phyloP scores from a whole-genome alignment of 1,140 invertebrate genomes.

The Penaeus indicus region DNA sequence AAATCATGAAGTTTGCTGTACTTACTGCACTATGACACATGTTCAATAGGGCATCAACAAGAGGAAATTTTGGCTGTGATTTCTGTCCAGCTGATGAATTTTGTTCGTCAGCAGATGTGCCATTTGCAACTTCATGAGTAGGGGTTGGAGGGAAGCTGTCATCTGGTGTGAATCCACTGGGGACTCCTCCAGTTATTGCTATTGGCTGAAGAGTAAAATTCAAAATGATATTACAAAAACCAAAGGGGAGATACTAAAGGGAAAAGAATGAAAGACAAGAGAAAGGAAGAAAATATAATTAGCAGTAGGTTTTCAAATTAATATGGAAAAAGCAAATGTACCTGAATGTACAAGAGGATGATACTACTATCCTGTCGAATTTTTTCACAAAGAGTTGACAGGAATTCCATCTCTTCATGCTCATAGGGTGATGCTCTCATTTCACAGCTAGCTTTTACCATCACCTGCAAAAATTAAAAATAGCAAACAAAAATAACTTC shows the following conservation, averaged over 20 bases:
- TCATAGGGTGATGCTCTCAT: conserved; percentile 61
- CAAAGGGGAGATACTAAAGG: background rate
- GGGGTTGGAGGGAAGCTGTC: conserved; percentile 52
- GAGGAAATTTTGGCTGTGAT: conserved; percentile 61
- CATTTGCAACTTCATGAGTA: background rate
- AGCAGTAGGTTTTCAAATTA: background rate
- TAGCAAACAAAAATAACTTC: no score
- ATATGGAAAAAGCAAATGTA: background rate
- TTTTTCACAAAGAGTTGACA: conserved; percentile 59
- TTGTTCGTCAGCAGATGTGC: background rate
- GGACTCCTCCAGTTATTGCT: conserved; percentile 43
- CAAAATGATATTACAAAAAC: background rate
- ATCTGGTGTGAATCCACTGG: conserved; percentile 45
- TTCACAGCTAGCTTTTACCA: conserved; percentile 49
- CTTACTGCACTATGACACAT: conserved; percentile 64
- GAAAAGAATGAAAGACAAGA: no score
- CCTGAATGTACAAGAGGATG: conserved; percentile 56
- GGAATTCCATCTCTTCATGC: conserved; percentile 57
- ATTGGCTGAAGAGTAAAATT: conserved; percentile 36
- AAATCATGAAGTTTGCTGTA: background rate
- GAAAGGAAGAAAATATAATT: background rate
- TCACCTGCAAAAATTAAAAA: conserved; percentile 6
- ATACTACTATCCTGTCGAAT: conserved; percentile 53
- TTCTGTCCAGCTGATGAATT: conserved; percentile 11
- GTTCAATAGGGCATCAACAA: conserved; percentile 64